Percentiles rank a stretch among this genome's conserved stretches.
Conservation (phyloP, 2,888 invertebrate species). For the Dicyrtoma fusca region DNA sequence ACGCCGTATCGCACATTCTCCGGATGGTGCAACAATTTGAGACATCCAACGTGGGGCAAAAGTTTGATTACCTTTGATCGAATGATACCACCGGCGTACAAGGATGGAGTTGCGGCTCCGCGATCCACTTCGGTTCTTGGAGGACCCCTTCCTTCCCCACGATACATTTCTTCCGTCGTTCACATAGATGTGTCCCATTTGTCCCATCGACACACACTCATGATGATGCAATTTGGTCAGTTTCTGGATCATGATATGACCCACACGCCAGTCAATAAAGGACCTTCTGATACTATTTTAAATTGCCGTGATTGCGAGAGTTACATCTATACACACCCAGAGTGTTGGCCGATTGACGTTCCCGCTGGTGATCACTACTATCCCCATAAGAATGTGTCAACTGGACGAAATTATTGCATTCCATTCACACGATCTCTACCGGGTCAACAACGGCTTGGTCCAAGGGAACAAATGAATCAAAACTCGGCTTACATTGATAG, state of each 20-base stretch:
- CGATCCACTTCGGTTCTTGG: conserved; percentile 75
- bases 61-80: conserved; percentile 83
- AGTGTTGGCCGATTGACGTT: conserved; percentile 90
- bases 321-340: conserved; percentile 82
- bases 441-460: conserved; percentile 84
- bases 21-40: conserved; percentile 82
- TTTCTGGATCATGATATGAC: conserved; percentile 93
- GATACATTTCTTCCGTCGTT: conserved; percentile 81
- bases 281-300: conserved; percentile 65
- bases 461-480: conserved; percentile 91
- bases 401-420: conserved; percentile 84
- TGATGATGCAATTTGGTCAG: conserved; percentile 81
- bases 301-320: conserved; percentile 89
- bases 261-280: conserved; percentile 69
- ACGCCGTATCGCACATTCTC: conserved; percentile 55
- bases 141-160: conserved; percentile 77
- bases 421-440: conserved; percentile 93
- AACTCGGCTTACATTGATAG: conserved; percentile 88
- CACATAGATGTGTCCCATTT: conserved; percentile 91
- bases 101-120: conserved; percentile 85
- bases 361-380: conserved; percentile 88
- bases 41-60: conserved; percentile 80
- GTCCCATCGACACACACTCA: conserved; percentile 82
- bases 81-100: conserved; percentile 81
- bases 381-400: conserved; percentile 75